phyloP scores from a whole-genome alignment of 2,888 invertebrate species.

The Anoplius nigerrimus region DNA sequence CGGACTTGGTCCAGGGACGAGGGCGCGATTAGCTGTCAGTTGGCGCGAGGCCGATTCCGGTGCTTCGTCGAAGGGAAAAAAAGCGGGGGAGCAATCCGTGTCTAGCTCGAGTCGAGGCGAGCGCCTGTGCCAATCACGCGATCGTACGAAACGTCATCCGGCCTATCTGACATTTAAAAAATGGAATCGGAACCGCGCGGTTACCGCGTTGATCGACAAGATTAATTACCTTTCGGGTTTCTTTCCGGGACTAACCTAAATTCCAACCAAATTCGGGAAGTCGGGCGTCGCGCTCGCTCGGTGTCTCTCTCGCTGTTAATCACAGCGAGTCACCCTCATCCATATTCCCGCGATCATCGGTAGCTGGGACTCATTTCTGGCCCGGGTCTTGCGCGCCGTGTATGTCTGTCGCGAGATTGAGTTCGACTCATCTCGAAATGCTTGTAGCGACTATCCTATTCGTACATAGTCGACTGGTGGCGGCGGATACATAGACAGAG shows the following conservation, averaged over 20 bases:
- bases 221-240: conserved; percentile 36
- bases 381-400: conserved; percentile 35
- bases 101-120: neutral
- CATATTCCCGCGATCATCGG: conserved; percentile 56
- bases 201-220: conserved; percentile 29
- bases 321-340: conserved; percentile 53
- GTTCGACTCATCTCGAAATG: conserved; percentile 72
- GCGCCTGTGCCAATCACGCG: conserved; percentile 35
- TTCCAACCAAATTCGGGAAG: conserved; percentile 11
- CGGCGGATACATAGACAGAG: conserved; percentile 53
- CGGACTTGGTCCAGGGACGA: too few species aligned
- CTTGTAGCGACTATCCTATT: conserved; percentile 69
- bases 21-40: neutral
- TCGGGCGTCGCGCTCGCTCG: neutral
- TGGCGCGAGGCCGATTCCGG: conserved; percentile 17
- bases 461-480: conserved; percentile 63
- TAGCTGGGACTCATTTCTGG: conserved; percentile 52
- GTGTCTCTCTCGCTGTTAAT: conserved; percentile 42
- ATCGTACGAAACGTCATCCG: conserved; percentile 21
- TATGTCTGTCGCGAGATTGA: conserved; percentile 64
- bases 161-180: conserved; percentile 25
- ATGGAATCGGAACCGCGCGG: conserved; percentile 20
- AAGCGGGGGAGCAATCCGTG: conserved; percentile 6
- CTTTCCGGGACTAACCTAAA: conserved; percentile 26
- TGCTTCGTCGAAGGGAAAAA: conserved; percentile 5